These are phyloP conservation scores for Hippolais icterina DNA, from an alignment of 2,113 vertebrate genomes.

Conservation along the genomic window DNA sequence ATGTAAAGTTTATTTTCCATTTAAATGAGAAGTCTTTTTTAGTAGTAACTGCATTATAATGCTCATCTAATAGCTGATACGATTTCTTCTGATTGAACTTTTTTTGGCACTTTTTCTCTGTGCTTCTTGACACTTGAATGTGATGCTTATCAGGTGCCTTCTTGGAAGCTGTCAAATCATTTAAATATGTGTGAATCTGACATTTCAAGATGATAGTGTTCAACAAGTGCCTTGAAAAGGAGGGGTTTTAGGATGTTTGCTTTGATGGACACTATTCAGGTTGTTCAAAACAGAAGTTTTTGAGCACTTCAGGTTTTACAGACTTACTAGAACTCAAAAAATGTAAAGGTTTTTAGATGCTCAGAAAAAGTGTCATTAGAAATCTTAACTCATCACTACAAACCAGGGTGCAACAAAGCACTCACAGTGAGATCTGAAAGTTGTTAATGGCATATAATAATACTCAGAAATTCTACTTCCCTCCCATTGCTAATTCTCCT, in stretches of 20 bases:
- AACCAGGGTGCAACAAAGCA: constrained; percentile 1
- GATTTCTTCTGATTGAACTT: background rate
- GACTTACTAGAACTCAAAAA: background rate
- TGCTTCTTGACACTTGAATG: constrained; percentile 56
- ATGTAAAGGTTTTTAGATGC: background rate
- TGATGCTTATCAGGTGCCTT: constrained; percentile 12
- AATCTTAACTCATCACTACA: constrained; percentile 6
- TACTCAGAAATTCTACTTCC: background rate
- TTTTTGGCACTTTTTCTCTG: constrained; percentile 45
- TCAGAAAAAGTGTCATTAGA: background rate
- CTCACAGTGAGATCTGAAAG: constrained; percentile 52
- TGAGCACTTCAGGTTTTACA: constrained; percentile 8
- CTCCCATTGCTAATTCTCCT: constrained; percentile 49
- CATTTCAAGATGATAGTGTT: constrained; percentile 18
- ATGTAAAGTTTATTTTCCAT: constrained; percentile 31
- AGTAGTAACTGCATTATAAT: constrained; percentile 5
- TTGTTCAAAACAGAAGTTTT: constrained; percentile 49
- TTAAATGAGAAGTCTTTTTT: constrained; percentile 4
- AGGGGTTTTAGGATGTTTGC: background rate
- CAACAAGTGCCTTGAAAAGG: constrained; percentile 11
- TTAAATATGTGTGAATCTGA: constrained; percentile 54
- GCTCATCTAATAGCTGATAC: constrained; percentile 23
- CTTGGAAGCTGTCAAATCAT: constrained; percentile 58
- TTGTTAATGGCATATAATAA: constrained; percentile 44
- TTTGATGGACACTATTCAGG: constrained; percentile 56